Base-by-base conservation (phyloP, 2,113 vertebrate species). In the Actenoides hombroni region DNA sequence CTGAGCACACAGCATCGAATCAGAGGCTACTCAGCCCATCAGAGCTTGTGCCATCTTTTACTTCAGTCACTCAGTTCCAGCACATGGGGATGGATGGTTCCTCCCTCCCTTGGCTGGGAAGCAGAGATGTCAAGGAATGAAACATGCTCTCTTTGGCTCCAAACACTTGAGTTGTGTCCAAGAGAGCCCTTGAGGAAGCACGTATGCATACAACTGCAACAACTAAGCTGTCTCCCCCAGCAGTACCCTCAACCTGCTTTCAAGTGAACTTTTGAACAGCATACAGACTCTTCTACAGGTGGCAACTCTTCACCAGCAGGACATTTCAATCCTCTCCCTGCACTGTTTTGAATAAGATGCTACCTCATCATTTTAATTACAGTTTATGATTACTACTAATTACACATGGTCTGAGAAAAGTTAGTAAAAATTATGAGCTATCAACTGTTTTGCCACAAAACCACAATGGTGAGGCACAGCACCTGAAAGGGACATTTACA, bases 191-290 rank as follows among this genome's bases (percentile, higher is more conserved):
- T 46, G 7, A 39, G 56, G 65, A 64, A 88, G 53, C 64, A 21
- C 16, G 9, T 4, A 20, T 67, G 18, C 28, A 65, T 8, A 18
- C 5, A 25, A 17, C 37, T 9, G 11, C 0, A 3, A 53, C 37
- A 67, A 39, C 15, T 4, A 7, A 57, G 42, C 46, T 21, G 20
- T 24, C 31, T 42, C n/a, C 19, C 7, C 29, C n/a, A 19, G 11
- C 5, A 11, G 26, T 3, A 6, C 37, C 54, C 65, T 77, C 14
- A 13, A 54, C 37, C 21, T 44, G 23, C 60, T 73, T 14, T 26
- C 5, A n/a, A 37, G 17, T 2, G 1, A 75, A 15, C 31, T 35
- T 31, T 0, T n/a, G 33, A 81, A 10, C 26, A n/a, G 9, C 2
- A 31, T 21, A 17, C 3, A 42, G 33, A 4, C 26, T 54, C 7